Evolutionary conservation across 35 echinoderm and acorn worm species (phyloP), one percentile per base, ranked within the genome.

Genomic region (Heliocidaris tuberculata): DNA sequence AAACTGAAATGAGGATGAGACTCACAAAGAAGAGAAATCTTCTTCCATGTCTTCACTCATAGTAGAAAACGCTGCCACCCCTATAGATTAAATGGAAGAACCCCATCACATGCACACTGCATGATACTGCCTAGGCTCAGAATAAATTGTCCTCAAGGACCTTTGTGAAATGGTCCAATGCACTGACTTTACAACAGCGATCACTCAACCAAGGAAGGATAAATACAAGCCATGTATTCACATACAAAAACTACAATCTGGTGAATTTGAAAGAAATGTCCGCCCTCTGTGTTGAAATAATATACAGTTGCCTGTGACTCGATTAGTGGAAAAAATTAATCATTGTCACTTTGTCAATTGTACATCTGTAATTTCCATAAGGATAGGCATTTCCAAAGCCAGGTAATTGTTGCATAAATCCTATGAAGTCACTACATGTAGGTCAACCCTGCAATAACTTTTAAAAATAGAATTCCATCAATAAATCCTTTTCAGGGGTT

Each of bases 91-190:
- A 89, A 89, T 89, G 87, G 87, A 89, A 89, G 31, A 89, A 89
- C 13, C 87, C 29, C 12, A 32, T 89, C 87, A 89, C 87, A 89
- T 89, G 87, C 87, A 89, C 31, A 48, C 87, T 89, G 87, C 87
- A 89, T 89, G 87, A 32, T 89, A 89, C 87, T 89, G 47, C 87
- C 87, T 89, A 89, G 87, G 31, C 87, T 47, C 4, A 47, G 87
- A 89, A 89, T 89, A 89, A 32, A 89, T 89, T 89, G 87, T 89
- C 87, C 29, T 89, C 87, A 89, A 89, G 87, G 32, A 89, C 87
- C 87, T 89, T 89, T 89, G 87, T 89, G 86, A 24, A 19, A 89
- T 7, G 31, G 29, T 89, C 87, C 87, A 89, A 89, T 89, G 87
- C 31, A 47, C 47, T 27, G 12, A 19, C 27, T 78, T 78, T 78